A percentile compares a stretch with the other conserved stretches of the same genome.
These are phyloP conservation scores for Pedionomus torquatus DNA, from an alignment of 2,113 vertebrate species.

Conservation along the genomic window DNA sequence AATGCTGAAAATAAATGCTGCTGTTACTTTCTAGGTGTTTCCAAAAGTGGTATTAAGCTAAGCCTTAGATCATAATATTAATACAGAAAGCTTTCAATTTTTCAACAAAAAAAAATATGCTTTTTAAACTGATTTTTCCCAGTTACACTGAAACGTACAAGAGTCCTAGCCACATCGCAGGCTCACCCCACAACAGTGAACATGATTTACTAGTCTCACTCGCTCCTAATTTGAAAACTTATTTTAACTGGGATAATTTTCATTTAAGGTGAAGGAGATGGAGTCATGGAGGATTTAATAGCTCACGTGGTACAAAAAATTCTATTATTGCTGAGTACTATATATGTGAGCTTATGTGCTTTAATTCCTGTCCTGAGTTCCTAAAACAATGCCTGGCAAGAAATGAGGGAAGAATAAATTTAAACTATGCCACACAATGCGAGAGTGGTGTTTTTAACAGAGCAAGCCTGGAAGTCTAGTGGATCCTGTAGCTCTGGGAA, in stretches of 20 bases:
- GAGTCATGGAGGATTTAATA: not conserved
- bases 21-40: not conserved
- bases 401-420: not conserved
- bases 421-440: not conserved
- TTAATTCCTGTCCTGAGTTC: not conserved
- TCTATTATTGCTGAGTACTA: not conserved
- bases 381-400: conserved; percentile 2
- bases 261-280: not conserved
- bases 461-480: not conserved
- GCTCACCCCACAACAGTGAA: not conserved
- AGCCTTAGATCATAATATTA: not conserved
- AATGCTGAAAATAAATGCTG: not conserved
- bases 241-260: not conserved
- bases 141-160: not conserved
- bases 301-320: not conserved
- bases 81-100: not conserved
- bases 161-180: not conserved
- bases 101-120: not conserved
- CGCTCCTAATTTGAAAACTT: not conserved
- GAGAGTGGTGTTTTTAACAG: not conserved
- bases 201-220: not conserved
- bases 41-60: conserved; percentile 28
- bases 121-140: not conserved
- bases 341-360: not conserved
- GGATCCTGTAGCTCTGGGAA: not conserved